phyloP scores from a whole-genome alignment of 2,888 invertebrate genomes.

The Vanessa cardui region DNA sequence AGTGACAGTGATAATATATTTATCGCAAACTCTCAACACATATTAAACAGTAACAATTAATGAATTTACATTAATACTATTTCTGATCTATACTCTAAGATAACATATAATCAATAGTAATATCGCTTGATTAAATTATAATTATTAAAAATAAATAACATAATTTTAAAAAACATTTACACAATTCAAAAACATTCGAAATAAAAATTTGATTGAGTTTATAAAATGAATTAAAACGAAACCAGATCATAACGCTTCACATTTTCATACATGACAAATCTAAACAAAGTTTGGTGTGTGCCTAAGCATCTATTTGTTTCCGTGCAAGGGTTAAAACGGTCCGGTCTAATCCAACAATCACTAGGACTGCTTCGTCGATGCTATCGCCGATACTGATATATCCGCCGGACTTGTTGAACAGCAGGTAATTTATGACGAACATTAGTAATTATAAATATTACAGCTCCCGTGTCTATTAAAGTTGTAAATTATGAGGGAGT shows the following conservation, averaged over 20 bases:
- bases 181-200: background rate
- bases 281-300: slow-evolving; percentile 38
- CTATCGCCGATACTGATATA: slow-evolving; percentile 82
- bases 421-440: slow-evolving; percentile 66
- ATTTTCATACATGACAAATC: slow-evolving; percentile 8
- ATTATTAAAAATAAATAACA: no score
- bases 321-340: slow-evolving; percentile 80
- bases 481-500: no score
- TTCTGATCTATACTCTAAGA: background rate
- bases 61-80: background rate
- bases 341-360: slow-evolving; percentile 81
- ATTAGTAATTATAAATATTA: background rate
- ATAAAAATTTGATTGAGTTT: background rate
- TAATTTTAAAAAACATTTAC: background rate
- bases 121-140: no score
- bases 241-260: slow-evolving; percentile 1
- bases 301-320: slow-evolving; percentile 75
- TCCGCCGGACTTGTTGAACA: slow-evolving; percentile 77
- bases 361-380: slow-evolving; percentile 81
- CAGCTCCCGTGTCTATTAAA: no score
- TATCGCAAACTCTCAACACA: slow-evolving; percentile 5
- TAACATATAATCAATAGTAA: no score
- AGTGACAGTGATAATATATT: slow-evolving; percentile 8
- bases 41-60: background rate
- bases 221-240: background rate